Conservation (phyloP, 2,113 vertebrate genomes). For the Bubo bubo region DNA sequence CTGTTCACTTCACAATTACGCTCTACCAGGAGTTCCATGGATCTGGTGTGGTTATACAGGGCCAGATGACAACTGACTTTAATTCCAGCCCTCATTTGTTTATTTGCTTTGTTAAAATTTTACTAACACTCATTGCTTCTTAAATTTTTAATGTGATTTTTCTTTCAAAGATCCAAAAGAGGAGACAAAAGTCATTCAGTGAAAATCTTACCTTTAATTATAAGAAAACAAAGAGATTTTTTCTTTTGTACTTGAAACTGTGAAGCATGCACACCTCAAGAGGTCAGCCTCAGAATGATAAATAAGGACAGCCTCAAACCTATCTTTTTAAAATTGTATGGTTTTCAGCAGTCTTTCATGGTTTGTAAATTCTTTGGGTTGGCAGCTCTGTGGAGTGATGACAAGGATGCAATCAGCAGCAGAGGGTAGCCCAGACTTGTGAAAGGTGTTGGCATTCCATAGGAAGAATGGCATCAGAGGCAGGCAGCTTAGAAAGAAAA, state of each 20-base stretch:
- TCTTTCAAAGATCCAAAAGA: background rate
- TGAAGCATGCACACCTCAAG: background rate
- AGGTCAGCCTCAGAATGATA: background rate
- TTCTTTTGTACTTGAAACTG: background rate
- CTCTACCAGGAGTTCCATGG: background rate
- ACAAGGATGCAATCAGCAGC: background rate
- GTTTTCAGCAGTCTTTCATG: background rate
- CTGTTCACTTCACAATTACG: background rate
- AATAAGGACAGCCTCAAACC: background rate
- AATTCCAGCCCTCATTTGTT: background rate
- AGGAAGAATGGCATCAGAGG: background rate
- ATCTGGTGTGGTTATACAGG: background rate
- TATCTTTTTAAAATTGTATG: background rate
- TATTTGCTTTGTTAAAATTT: background rate
- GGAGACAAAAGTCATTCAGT: background rate
- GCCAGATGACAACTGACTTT: background rate
- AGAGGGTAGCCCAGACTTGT: background rate
- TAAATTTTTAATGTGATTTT: background rate
- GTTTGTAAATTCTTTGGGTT: background rate
- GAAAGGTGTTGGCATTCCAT: background rate
- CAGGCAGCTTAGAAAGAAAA: background rate
- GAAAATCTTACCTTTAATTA: background rate
- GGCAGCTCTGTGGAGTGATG: background rate
- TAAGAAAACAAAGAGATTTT: rapidly evolving
- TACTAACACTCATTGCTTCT: background rate